Percentiles rank a stretch among this genome's conserved stretches.
phyloP scores from a whole-genome alignment of 2,888 invertebrate genomes.

The Cryptosula pallasiana region DNA sequence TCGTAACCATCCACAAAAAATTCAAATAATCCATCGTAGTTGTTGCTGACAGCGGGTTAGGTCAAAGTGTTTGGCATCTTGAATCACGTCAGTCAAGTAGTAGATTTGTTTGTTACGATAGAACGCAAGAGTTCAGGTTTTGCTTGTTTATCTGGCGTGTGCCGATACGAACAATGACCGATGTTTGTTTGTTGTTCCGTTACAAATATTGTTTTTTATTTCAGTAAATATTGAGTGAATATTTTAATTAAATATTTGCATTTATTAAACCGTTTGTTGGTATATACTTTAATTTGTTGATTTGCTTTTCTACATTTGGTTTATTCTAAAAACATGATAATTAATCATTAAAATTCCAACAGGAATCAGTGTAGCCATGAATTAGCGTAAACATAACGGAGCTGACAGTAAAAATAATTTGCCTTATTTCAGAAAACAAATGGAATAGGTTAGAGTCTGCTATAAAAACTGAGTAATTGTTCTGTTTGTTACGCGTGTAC shows the following conservation, averaged over 20 bases:
- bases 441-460: neutral
- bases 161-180: too few species aligned
- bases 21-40: too few species aligned
- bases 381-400: neutral
- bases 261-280: neutral
- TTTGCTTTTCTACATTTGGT: neutral
- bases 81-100: too few species aligned
- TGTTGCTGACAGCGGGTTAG: too few species aligned
- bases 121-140: too few species aligned
- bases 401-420: conserved; percentile 23
- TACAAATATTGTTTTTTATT: too few species aligned
- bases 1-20: too few species aligned
- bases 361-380: neutral
- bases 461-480: conserved; percentile 21
- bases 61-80: too few species aligned
- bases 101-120: too few species aligned
- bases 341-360: conserved; percentile 15
- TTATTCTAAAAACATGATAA: neutral
- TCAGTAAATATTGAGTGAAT: neutral
- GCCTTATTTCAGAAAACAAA: conserved; percentile 20
- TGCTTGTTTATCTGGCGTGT: too few species aligned
- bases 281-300: neutral
- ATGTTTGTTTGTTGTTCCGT: too few species aligned
- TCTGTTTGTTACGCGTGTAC: conserved; percentile 18
- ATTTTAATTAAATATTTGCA: neutral